These are phyloP conservation scores for Habrosyne pyritoides DNA, from an alignment of 2,888 invertebrate genomes.

Conservation along the genomic window DNA sequence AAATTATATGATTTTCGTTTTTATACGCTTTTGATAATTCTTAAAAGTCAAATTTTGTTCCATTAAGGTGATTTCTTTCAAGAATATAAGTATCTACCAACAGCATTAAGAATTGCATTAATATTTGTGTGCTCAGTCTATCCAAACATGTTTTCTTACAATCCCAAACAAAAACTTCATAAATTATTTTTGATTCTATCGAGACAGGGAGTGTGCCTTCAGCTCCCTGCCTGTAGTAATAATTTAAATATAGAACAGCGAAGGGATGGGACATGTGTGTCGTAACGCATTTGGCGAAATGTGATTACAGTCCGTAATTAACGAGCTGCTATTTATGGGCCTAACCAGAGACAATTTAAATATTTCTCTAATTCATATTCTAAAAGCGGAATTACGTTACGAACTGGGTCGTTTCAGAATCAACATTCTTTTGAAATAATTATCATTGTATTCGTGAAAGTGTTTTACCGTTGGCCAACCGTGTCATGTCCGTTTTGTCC, in stretches of 20 bases:
- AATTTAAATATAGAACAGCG: constrained; percentile 80
- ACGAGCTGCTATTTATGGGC: constrained; percentile 76
- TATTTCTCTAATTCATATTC: constrained; percentile 61
- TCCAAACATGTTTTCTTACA: not conserved
- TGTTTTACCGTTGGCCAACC: constrained; percentile 79
- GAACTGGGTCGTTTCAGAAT: constrained; percentile 54
- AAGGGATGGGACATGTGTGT: constrained; percentile 83
- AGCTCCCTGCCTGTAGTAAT: constrained; percentile 73
- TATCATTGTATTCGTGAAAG: constrained; percentile 78
- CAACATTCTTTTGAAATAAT: constrained; percentile 65
- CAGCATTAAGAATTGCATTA: not conserved
- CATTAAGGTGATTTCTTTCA: not conserved
- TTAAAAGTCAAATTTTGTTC: not conserved
- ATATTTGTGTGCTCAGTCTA: not conserved
- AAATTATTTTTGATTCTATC: constrained; percentile 75
- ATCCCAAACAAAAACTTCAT: constrained; percentile 59
- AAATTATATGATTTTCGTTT: constrained; percentile 24
- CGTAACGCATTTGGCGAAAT: constrained; percentile 83
- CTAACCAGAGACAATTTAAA: constrained; percentile 54
- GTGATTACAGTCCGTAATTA: constrained; percentile 82
- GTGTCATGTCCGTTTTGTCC: constrained; percentile 77
- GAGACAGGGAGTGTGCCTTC: constrained; percentile 70
- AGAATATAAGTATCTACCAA: not conserved
- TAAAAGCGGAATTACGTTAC: constrained; percentile 43
- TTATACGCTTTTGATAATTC: constrained; percentile 16